Percentiles rank a stretch among this genome's conserved stretches.
These are phyloP conservation scores for Ischnura elegans DNA, from an alignment of 2,888 invertebrate species.

Conservation along the genomic window DNA sequence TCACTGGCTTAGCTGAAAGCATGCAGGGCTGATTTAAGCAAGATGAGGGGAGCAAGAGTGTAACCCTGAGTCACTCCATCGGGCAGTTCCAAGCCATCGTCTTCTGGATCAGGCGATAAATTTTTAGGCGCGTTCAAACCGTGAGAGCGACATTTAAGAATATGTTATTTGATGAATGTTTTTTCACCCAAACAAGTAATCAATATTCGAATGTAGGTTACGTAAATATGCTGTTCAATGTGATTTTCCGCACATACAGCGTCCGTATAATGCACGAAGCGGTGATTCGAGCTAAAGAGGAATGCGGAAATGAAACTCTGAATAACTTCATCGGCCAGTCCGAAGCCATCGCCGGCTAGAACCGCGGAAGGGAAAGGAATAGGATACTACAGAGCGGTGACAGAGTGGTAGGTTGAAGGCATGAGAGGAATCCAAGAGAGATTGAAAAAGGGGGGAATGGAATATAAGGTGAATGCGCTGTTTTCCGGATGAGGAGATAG, in stretches of 20 bases:
- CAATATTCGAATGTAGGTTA: too few species aligned
- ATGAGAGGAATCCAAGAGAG: not conserved
- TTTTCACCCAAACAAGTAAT: too few species aligned
- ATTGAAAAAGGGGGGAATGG: not conserved
- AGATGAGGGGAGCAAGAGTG: not conserved
- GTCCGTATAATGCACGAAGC: too few species aligned
- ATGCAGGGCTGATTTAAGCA: not conserved
- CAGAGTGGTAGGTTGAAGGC: not conserved
- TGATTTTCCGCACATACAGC: too few species aligned
- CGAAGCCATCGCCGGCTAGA: too few species aligned
- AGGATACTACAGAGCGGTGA: not conserved
- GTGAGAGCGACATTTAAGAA: too few species aligned
- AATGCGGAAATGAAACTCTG: too few species aligned
- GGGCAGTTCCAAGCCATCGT: constrained; percentile 23
- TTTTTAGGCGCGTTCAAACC: too few species aligned
- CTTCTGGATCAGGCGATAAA: constrained; percentile 13
- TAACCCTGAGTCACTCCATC: not conserved
- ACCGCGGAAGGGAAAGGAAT: constrained; percentile 22
- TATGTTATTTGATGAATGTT: too few species aligned
- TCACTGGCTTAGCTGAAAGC: not conserved
- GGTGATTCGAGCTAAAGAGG: too few species aligned
- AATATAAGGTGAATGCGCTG: not conserved
- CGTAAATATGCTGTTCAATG: too few species aligned
- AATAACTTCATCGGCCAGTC: too few species aligned
- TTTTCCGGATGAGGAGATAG: not conserved